Evolutionary conservation across 2,113 vertebrate genomes (phyloP), one percentile per base, ranked within the genome.

Genomic region (Oryzias curvinotus): DNA sequence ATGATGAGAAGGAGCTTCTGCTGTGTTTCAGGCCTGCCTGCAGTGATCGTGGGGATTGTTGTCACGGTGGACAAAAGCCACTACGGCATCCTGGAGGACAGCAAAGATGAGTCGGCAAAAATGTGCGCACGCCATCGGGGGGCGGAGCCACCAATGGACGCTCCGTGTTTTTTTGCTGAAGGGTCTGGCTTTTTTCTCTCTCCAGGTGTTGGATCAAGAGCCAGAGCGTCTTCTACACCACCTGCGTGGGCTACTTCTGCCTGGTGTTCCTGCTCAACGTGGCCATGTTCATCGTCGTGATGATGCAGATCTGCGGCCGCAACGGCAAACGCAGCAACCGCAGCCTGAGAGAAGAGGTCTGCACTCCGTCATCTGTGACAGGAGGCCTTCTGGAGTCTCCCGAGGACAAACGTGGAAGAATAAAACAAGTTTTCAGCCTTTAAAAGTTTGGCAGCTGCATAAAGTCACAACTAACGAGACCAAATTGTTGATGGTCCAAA

Each of bases 231-330:
- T 98, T 98, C 89, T 98, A 96, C 15, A 85, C 90, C 76, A 95
- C 95, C 52, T 95, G 94, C 19, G 94, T 94, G 0, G 93, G 92
- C 19, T 98, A 97, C 85, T 98, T 99, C 62, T 96, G 91, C 62
- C 72, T 97, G 65, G 87, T 99, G 82, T 98, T 99, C 61, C 91
- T 98, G 25, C 89, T 98, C 74, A 99, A 99, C 2, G 78, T 98
- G 0, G 95, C 97, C 91, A 98, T 99, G 97, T 99, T 99, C 73
- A 88, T 97, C 8, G 96, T 99, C 86, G 97, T 99, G 36, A 96
- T 99, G 95, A 92, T 95, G 72, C 97, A 99, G 85, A 99, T 99
- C 81, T 99, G 97, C 0, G 96, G 97, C 2, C 93, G 97, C 77
- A 99, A 96, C 5, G 95, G 97, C 57, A 97, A 98, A 77, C 93